Base-by-base conservation (phyloP, 2,797 vertebrate genomes). In the Oreochromis mossambicus region DNA sequence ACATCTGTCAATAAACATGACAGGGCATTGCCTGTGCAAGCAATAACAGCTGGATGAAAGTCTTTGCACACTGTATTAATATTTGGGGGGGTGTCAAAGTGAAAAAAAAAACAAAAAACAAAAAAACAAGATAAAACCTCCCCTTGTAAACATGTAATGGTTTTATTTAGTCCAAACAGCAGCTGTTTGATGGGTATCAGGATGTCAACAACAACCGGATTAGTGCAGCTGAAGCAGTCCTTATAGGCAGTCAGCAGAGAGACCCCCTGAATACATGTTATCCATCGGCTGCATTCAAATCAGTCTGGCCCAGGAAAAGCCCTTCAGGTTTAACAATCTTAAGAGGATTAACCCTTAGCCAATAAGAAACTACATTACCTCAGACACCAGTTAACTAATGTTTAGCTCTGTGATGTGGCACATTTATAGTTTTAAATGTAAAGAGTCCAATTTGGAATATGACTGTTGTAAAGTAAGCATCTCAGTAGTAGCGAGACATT, bases 171-270 rank as follows among this genome's bases (percentile, higher is more conserved):
- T 76, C 75, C 81, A 75, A 26, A 85, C 15, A 61, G 79, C 88
- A 91, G 90, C 82, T 89, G 92, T 84, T 78, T 83, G 91, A 91
- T 93, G 88, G 51, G 41, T 26, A 90, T 92, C 88, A 83, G 86
- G 80, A 89, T 90, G 91, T 91, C 87, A 92, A 94, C 90, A 94
- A 92, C 91, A 92, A 89, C 85, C 21, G 90, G 92, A 93, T 95
- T 94, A 94, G 77, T 91, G 87, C 87, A 77, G 89, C 91, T 82
- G 87, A 86, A 50, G 73, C 79, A 78, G 77, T 38, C 43, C 70
- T 79, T 73, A 48, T 5, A 79, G 46, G 68, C 79, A 76, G 84
- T 17, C 56, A 80, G 55, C 68, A 61, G 55, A 58, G 50, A 38
- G 73, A 76, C 78, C 19, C 70, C 26, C 58, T 66, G 50, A 77